phyloP scores from a whole-genome alignment of 2,113 vertebrate genomes.

The Hyla sarda region DNA sequence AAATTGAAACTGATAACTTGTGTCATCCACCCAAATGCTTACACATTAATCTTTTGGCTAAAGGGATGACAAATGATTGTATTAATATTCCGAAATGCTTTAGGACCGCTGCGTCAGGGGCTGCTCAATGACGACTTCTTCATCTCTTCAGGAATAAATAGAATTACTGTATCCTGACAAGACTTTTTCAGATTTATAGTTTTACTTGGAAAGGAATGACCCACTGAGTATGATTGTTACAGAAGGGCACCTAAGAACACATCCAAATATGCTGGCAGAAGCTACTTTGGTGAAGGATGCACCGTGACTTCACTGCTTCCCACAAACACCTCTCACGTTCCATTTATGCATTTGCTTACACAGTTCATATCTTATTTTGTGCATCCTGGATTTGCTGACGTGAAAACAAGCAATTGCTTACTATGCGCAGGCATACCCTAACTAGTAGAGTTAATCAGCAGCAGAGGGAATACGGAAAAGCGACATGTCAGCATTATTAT shows the following conservation, averaged over 20 bases:
- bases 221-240: neutral
- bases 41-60: constrained; percentile 52
- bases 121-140: neutral
- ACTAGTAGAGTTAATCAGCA: neutral
- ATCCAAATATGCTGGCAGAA: neutral
- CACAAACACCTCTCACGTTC: neutral
- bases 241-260: neutral
- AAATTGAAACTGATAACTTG: constrained; percentile 58
- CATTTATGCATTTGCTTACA: neutral
- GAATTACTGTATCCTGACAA: constrained; percentile 34
- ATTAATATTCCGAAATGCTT: constrained; percentile 44
- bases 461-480: neutral
- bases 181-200: neutral
- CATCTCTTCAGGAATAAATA: constrained; percentile 25
- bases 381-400: neutral
- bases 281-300: neutral
- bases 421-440: neutral
- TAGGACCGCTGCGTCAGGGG: constrained; percentile 41
- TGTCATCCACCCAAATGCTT: constrained; percentile 57
- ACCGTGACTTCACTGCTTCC: neutral
- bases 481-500: neutral
- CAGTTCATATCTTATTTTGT: too few relatives aligned
- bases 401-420: neutral
- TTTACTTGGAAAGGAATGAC: neutral
- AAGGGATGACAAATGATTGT: constrained; percentile 42